Evolutionary conservation across 2,888 invertebrate species (phyloP).

Genomic region (Clusia tigrina): DNA sequence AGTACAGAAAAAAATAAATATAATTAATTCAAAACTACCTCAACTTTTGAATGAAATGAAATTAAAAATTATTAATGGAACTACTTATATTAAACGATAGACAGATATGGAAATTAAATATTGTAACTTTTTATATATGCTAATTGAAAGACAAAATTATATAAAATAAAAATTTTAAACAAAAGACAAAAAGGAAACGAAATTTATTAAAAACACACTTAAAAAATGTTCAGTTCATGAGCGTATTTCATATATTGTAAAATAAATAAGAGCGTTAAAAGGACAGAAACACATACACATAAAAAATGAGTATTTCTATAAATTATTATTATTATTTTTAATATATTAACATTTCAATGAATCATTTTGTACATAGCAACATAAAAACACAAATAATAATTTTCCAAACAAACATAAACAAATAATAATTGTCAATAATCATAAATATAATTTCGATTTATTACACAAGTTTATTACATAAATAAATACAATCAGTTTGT

Average conservation of each 20-base stretch:
- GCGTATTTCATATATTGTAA: not conserved
- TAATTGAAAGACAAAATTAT: not conserved
- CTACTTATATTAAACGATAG: too few species aligned
- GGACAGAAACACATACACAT: not conserved
- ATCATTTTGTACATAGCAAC: too few species aligned
- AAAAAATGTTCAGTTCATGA: not conserved
- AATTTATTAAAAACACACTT: not conserved
- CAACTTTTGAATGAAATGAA: slow-evolving; percentile 45
- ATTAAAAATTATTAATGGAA: not conserved
- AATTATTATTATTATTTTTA: too few species aligned
- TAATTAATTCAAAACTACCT: slow-evolving; percentile 51
- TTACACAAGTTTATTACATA: too few species aligned
- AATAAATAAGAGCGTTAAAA: not conserved
- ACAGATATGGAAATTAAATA: not conserved
- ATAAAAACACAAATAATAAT: too few species aligned
- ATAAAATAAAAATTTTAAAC: not conserved
- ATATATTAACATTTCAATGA: too few species aligned
- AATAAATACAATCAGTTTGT: not conserved
- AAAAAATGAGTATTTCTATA: too few species aligned
- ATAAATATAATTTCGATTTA: too few species aligned
- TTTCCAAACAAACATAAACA: too few species aligned
- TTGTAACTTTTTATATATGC: not conserved
- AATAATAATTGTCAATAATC: too few species aligned
- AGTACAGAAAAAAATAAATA: too few species aligned
- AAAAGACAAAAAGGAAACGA: not conserved